These are phyloP conservation scores for Pseudochirops corinnae DNA, from an alignment of 2,797 vertebrate genomes.

Conservation along the genomic window DNA sequence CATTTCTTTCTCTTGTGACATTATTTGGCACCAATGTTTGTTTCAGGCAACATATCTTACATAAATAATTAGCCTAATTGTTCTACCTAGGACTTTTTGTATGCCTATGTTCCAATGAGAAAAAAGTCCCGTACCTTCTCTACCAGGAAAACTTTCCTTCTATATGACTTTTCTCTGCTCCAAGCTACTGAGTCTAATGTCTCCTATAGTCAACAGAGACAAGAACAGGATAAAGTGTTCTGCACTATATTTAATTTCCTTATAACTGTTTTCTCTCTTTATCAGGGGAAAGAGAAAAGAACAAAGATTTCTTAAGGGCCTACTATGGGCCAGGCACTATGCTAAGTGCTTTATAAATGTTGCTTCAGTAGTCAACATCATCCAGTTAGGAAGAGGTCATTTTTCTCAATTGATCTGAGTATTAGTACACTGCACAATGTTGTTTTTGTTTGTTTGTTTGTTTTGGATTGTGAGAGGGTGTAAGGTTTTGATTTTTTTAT, in stretches of 20 bases:
- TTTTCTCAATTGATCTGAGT: neutral
- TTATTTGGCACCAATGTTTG: neutral
- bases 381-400: neutral
- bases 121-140: neutral
- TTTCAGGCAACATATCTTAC: neutral
- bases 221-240: neutral
- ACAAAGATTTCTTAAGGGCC: neutral
- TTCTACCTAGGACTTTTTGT: neutral
- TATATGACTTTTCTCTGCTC: slow-evolving; percentile 7
- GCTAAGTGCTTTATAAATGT: neutral
- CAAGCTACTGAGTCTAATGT: slow-evolving; percentile 38
- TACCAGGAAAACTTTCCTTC: neutral
- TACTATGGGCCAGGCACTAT: neutral
- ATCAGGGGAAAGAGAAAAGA: neutral
- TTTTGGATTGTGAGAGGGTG: neutral
- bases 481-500: neutral
- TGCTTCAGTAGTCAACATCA: neutral
- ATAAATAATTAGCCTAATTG: neutral
- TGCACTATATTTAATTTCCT: neutral
- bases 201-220: neutral
- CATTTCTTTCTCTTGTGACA: neutral
- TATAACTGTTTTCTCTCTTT: neutral
- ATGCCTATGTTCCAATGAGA: neutral
- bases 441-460: neutral
- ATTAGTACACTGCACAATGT: neutral